These are phyloP conservation scores for Siphamia tubifer DNA, from an alignment of 2,113 vertebrate genomes.

Conservation along the genomic window DNA sequence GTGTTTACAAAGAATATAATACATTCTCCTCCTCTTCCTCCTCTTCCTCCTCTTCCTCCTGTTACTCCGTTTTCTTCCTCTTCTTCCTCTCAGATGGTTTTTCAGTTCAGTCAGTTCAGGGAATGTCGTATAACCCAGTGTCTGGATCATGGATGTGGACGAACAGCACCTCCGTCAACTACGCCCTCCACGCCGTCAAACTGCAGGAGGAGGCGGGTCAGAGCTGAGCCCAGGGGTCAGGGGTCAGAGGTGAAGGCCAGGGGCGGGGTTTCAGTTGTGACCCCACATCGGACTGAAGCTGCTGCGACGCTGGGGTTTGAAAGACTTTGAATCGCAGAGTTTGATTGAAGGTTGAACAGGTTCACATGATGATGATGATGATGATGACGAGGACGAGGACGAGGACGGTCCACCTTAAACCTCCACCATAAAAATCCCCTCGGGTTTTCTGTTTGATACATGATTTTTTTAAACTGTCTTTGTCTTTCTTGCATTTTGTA, in stretches of 20 bases:
- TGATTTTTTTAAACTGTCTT: not conserved
- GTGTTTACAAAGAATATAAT: too few relatives aligned
- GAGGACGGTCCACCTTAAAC: too few relatives aligned
- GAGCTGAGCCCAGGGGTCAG: conserved; percentile 17
- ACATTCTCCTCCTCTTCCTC: too few relatives aligned
- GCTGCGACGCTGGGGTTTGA: not conserved
- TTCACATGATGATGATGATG: too few relatives aligned
- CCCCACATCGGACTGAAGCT: not conserved
- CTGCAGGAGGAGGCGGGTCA: conserved; percentile 2
- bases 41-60: not conserved
- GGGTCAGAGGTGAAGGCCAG: not conserved
- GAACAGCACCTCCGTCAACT: conserved; percentile 86
- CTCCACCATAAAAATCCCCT: too few relatives aligned
- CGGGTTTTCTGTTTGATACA: not conserved
- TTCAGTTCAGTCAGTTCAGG: conserved; percentile 83
- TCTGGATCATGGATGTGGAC: conserved; percentile 88
- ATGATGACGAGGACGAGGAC: too few relatives aligned
- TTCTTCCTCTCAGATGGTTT: conserved; percentile 82
- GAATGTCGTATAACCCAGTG: conserved; percentile 92
- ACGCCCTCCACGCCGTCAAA: conserved; percentile 89
- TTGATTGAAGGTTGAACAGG: too few relatives aligned
- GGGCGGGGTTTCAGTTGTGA: not conserved
- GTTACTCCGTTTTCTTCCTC: not conserved
- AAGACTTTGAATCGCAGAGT: not conserved
- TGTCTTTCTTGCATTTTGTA: not conserved